Conservation (phyloP, 2,888 invertebrate species). For the Noctua fimbriata region DNA sequence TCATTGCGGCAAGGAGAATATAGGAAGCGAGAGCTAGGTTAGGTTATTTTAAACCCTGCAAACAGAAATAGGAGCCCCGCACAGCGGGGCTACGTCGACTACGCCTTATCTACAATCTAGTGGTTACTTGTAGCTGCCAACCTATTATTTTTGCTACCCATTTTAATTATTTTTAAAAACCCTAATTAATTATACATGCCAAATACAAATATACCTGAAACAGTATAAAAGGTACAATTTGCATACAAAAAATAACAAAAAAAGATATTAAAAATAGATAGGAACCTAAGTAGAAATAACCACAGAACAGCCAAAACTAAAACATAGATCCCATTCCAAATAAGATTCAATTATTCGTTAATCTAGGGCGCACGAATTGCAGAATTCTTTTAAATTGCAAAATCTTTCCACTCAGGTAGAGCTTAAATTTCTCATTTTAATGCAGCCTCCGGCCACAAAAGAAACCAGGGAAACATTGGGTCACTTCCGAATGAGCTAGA, state of each 20-base stretch:
- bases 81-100: no score
- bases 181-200: no score
- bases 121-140: no score
- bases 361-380: not conserved
- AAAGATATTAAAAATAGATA: not conserved
- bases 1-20: no score
- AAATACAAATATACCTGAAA: no score
- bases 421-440: constrained; percentile 22
- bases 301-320: not conserved
- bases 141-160: no score
- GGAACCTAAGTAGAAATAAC: not conserved
- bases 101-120: no score
- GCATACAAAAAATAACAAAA: not conserved
- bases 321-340: not conserved
- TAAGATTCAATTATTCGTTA: constrained; percentile 1
- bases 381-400: constrained; percentile 18
- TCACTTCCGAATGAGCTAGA: constrained; percentile 39
- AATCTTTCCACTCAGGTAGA: constrained; percentile 26
- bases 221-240: no score
- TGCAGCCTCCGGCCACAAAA: constrained; percentile 42
- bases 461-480: constrained; percentile 36
- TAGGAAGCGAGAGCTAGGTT: no score
- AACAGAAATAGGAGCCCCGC: no score
- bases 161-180: no score
- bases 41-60: no score